Percentiles rank a stretch among this genome's conserved stretches.
Conservation (phyloP, 1,140 invertebrate genomes). For the Amphibalanus amphitrite region DNA sequence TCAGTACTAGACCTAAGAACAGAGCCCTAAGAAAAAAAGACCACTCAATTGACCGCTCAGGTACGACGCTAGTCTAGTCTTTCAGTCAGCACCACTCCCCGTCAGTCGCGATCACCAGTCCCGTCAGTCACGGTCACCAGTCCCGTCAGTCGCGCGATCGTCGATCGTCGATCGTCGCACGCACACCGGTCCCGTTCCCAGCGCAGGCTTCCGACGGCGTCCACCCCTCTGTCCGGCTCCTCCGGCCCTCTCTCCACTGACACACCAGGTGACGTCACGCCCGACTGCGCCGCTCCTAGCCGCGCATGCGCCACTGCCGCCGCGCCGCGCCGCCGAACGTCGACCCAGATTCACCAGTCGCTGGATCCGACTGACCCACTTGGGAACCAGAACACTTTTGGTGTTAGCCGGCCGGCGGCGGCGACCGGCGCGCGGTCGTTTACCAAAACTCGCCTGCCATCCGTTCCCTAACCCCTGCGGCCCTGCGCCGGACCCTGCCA, state of each 20-base stretch:
- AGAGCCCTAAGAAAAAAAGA: not conserved
- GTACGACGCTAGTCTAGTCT: not conserved
- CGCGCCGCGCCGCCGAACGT: no score
- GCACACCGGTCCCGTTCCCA: not conserved
- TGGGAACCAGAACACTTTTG: slow-evolving; percentile 1
- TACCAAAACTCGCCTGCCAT: no score
- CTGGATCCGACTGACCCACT: not conserved
- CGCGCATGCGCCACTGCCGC: not conserved
- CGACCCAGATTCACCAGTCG: not conserved
- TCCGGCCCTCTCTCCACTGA: not conserved
- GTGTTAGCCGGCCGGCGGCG: not conserved
- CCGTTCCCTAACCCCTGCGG: no score
- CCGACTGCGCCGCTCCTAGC: not conserved
- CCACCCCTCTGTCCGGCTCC: not conserved
- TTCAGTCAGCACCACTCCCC: not conserved
- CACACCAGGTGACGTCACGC: not conserved
- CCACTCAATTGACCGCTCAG: not conserved
- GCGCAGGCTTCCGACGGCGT: not conserved
- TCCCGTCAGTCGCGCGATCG: no score
- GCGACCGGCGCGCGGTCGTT: no score
- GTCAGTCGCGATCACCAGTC: no score
- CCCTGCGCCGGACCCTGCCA: no score
- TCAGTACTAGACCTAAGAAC: not conserved
- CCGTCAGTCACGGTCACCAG: no score
- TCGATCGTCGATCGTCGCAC: not conserved